A percentile compares a stretch with the other conserved stretches of the same genome.
Evolutionary conservation across 2,888 invertebrate species (phyloP).

Genomic region (Clitarchus hookeri): DNA sequence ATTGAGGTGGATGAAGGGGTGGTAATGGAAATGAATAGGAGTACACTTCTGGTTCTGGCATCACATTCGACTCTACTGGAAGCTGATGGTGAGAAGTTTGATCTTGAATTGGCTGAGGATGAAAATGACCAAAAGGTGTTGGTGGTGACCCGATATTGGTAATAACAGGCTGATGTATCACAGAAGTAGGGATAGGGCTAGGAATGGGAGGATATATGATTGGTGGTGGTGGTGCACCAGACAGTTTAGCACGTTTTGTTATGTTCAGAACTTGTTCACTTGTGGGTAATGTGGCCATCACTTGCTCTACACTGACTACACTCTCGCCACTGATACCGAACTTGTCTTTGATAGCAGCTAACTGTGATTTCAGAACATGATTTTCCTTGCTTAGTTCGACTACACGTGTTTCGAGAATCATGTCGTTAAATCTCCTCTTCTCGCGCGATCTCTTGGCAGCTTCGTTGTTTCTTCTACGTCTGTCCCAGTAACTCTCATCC

Average conservation of each 20-base stretch:
- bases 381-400: slow-evolving; percentile 95
- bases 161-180: slow-evolving; percentile 63
- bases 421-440: slow-evolving; percentile 93
- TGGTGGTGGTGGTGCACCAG: slow-evolving; percentile 49
- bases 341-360: slow-evolving; percentile 91
- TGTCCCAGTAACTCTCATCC: slow-evolving; percentile 97
- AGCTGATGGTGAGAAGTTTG: slow-evolving; percentile 41
- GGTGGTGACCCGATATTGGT: slow-evolving; percentile 53
- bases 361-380: slow-evolving; percentile 88
- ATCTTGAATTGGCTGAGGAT: slow-evolving; percentile 41
- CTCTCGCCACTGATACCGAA: slow-evolving; percentile 88
- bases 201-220: slow-evolving; percentile 63
- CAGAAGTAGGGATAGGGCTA: slow-evolving; percentile 60
- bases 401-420: slow-evolving; percentile 93
- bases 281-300: slow-evolving; percentile 81
- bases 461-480: slow-evolving; percentile 93
- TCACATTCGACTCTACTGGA: slow-evolving; percentile 53
- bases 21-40: slow-evolving; percentile 42
- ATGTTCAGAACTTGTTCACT: slow-evolving; percentile 84
- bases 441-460: slow-evolving; percentile 97
- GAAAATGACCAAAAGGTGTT: slow-evolving; percentile 35
- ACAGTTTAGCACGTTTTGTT: slow-evolving; percentile 70
- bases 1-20: slow-evolving; percentile 55
- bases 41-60: slow-evolving; percentile 45
- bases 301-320: slow-evolving; percentile 86